phyloP scores from a whole-genome alignment of 2,797 vertebrate species.

The Coregonus sp. region DNA sequence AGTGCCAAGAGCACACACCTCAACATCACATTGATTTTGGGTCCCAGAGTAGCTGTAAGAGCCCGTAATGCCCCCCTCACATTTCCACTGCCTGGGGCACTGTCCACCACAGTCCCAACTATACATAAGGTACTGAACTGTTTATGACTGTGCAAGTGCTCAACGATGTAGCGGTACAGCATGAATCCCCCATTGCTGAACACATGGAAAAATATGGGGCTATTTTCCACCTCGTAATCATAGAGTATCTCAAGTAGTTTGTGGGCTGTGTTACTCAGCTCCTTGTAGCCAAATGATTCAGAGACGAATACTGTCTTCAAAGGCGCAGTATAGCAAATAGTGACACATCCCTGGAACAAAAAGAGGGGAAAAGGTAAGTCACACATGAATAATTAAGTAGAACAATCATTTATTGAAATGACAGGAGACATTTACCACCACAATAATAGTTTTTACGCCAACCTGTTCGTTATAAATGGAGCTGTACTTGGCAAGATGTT shows the following conservation, averaged over 20 bases:
- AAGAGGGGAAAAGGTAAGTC: background rate
- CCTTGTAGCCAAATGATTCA: constrained; percentile 89
- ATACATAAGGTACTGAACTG: constrained; percentile 80
- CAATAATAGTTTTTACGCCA: constrained; percentile 26
- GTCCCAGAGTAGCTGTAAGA: constrained; percentile 76
- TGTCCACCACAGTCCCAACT: constrained; percentile 88
- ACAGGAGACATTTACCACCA: background rate
- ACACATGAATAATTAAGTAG: background rate
- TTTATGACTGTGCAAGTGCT: constrained; percentile 78
- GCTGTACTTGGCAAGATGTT: constrained; percentile 92
- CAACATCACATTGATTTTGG: constrained; percentile 71
- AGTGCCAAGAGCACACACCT: constrained; percentile 77
- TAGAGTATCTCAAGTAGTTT: constrained; percentile 89
- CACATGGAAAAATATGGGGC: constrained; percentile 89
- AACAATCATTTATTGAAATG: background rate
- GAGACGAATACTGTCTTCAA: constrained; percentile 90
- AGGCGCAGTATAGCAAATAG: constrained; percentile 90
- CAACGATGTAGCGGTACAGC: constrained; percentile 91
- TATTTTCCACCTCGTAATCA: constrained; percentile 87
- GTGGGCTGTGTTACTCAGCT: constrained; percentile 82
- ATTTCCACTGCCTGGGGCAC: constrained; percentile 86
- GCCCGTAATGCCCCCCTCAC: constrained; percentile 84
- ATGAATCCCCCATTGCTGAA: constrained; percentile 96
- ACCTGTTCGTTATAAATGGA: constrained; percentile 91
- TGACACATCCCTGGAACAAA: constrained; percentile 84